Evolutionary conservation across 1,140 invertebrate genomes (phyloP), one percentile per base, ranked within the genome.

Genomic region (Drosophila subobscura): DNA sequence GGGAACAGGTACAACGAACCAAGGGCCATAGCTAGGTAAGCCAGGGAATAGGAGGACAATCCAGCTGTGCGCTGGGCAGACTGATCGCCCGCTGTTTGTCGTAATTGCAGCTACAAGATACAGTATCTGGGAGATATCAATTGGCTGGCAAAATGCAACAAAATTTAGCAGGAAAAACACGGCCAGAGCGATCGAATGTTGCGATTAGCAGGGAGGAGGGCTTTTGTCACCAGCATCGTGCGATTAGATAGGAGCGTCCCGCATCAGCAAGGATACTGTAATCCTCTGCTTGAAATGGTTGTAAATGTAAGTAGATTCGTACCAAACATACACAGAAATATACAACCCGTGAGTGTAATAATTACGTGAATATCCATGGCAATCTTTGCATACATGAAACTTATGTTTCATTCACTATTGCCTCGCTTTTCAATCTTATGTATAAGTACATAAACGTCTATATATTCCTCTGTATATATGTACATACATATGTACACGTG

Each of bases 61-160:
- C 70, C 51, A 63, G 70, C 70, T 72, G 57, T 16, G 63, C 41
- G 2, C 25, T 41, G 37, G 45, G 37, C 10, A 37, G 16, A 54
- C 4, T 16, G 52, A 47, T 57, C 54, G 41, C 72, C 72, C 41
- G 72, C 72, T 75, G 72, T 50, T 75, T 54, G 42, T 33, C 37
- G 63, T 75, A 75, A 75, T 75, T 75, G 63, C 72, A 67, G 50
- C 49, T 74, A 65, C 53, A 73, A 73, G 70, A 61, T 72, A 61
- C n/a, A 45, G 14, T 72, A 73, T 73, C 57, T 73, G 45, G 23
- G 33, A 55, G 70, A 72, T 73, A 72, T 53, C 67, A 60, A 71
- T 71, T 37, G 49, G 44, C 67, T 14, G 40, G 51, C 23, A n/a
- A 63, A 50, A 49, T n/a, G 25, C 16, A 29, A 46, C 54, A 46